phyloP scores from a whole-genome alignment of 2,797 vertebrate species.

The Melanotaenia pygmaea region DNA sequence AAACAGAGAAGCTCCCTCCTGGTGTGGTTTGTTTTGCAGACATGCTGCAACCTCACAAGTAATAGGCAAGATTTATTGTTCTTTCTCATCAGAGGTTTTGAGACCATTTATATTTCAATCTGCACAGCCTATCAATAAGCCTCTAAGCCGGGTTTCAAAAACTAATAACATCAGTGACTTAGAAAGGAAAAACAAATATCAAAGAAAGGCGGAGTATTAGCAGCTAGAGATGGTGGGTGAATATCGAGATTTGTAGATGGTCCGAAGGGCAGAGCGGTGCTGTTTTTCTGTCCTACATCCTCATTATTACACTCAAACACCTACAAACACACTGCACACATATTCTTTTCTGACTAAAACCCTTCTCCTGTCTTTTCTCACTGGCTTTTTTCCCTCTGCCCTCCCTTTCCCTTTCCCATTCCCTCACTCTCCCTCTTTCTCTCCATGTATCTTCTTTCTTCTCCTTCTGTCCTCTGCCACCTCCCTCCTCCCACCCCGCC shows the following conservation, averaged over 20 bases:
- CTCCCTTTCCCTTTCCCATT: constrained; percentile 30
- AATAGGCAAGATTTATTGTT: constrained; percentile 61
- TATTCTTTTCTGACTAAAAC: constrained; percentile 42
- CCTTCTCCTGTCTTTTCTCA: constrained; percentile 40
- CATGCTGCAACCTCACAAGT: constrained; percentile 42
- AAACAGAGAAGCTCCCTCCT: constrained; percentile 49
- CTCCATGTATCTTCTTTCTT: constrained; percentile 65
- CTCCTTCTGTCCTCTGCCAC: constrained; percentile 59
- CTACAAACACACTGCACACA: constrained; percentile 43
- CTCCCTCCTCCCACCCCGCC: constrained; percentile 50
- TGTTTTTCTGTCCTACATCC: constrained; percentile 52
- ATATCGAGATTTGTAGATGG: constrained; percentile 68
- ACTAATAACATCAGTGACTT: constrained; percentile 80
- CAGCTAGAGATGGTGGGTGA: constrained; percentile 48
- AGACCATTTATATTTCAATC: constrained; percentile 72
- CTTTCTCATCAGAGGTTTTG: constrained; percentile 63
- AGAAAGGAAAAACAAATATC: constrained; percentile 79
- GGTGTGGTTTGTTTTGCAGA: constrained; percentile 39
- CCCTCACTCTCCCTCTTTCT: constrained; percentile 32
- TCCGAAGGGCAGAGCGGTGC: constrained; percentile 56
- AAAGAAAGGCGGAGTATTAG: constrained; percentile 72
- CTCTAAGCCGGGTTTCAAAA: constrained; percentile 73
- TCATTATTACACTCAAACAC: constrained; percentile 50
- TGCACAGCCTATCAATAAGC: constrained; percentile 68
- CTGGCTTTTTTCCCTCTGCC: constrained; percentile 20